phyloP scores from a whole-genome alignment of 2,888 invertebrate species.

The Crossocerus cetratus region DNA sequence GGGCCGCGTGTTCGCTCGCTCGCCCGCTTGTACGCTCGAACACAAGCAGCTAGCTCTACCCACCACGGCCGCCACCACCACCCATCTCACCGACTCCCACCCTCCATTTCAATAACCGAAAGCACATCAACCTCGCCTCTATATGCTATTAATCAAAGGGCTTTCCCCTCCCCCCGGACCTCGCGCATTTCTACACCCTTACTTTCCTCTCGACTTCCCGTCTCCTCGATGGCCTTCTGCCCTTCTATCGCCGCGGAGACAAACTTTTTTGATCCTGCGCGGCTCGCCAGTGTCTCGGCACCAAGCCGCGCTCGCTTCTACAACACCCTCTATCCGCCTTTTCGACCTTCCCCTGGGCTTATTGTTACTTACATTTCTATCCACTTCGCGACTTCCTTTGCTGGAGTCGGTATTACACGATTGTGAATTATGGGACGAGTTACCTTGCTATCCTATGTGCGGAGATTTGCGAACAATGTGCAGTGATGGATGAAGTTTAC shows the following conservation, averaged over 20 bases:
- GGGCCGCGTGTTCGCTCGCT: conserved; percentile 58
- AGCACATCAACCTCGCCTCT: conserved; percentile 58
- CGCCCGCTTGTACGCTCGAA: conserved; percentile 52
- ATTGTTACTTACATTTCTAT: background rate
- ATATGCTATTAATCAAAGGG: conserved; percentile 73
- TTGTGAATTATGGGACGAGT: too few relatives aligned
- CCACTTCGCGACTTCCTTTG: background rate
- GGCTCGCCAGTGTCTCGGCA: too few relatives aligned
- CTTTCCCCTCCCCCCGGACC: conserved; percentile 53
- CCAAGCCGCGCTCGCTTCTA: too few relatives aligned
- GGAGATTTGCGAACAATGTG: too few relatives aligned
- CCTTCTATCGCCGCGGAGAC: conserved; percentile 42
- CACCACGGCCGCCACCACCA: conserved; percentile 46
- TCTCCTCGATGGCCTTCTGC: conserved; percentile 23
- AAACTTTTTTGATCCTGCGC: conserved; percentile 17
- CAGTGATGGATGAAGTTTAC: too few relatives aligned
- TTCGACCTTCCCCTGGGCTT: too few relatives aligned
- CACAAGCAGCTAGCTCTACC: conserved; percentile 38
- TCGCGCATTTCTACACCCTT: conserved; percentile 23
- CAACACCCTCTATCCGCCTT: too few relatives aligned
- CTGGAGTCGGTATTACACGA: background rate
- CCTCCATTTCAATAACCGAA: conserved; percentile 72
- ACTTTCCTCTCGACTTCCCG: conserved; percentile 13
- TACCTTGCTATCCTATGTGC: too few relatives aligned
- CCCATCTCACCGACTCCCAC: conserved; percentile 55